phyloP scores from a whole-genome alignment of 2,797 vertebrate species.

The Todus mexicanus region DNA sequence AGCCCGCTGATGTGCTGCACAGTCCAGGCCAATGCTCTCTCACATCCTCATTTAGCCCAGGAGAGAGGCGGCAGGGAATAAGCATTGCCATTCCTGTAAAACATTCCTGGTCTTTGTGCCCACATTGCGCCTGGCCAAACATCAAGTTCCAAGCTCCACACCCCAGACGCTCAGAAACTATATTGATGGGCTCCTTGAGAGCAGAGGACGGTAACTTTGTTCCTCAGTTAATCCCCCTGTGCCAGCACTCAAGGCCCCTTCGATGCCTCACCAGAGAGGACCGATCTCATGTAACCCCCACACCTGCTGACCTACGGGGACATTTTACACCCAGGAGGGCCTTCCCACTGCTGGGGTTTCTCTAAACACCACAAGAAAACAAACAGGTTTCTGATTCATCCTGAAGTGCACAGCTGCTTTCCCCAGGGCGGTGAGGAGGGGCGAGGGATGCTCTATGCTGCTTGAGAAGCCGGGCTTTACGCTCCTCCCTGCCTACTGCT shows the following conservation, averaged over 20 bases:
- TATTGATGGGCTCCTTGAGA: neutral
- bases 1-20: accelerated
- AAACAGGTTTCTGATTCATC: neutral
- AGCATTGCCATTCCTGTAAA: neutral
- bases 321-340: neutral
- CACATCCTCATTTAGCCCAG: neutral
- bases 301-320: neutral
- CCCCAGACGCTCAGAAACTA: neutral
- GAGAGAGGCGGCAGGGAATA: neutral
- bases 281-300: neutral
- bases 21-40: neutral
- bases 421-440: neutral
- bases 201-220: neutral
- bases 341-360: neutral
- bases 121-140: neutral
- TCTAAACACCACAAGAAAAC: neutral
- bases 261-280: neutral
- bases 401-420: neutral
- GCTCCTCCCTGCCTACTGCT: neutral
- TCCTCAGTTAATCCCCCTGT: neutral
- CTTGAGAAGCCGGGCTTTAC: neutral
- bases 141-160: neutral
- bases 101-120: neutral
- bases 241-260: neutral
- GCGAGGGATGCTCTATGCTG: neutral